Conservation (phyloP, 2,797 vertebrate species). For the Lutjanus argentimaculatus region DNA sequence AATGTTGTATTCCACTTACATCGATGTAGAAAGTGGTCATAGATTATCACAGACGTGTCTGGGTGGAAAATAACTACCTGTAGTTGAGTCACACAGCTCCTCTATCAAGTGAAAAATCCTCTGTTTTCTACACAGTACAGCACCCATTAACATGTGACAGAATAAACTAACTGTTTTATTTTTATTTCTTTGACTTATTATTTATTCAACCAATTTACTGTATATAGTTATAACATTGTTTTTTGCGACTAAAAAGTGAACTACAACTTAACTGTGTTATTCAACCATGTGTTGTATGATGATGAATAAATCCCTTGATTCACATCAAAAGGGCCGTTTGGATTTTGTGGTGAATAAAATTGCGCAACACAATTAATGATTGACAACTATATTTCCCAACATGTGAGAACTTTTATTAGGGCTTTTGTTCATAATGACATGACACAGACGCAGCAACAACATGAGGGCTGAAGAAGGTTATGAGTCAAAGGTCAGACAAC, state of each 20-base stretch:
- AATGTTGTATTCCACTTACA: slow-evolving; percentile 38
- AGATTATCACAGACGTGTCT: not conserved
- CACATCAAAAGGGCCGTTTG: too few relatives aligned
- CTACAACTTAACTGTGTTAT: too few relatives aligned
- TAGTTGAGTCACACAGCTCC: not conserved
- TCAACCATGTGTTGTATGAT: too few relatives aligned
- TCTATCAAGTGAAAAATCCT: not conserved
- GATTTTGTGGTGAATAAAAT: too few relatives aligned
- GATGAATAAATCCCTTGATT: too few relatives aligned
- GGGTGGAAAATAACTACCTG: slow-evolving; percentile 33
- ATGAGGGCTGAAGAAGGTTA: not conserved
- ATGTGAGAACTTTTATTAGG: not conserved
- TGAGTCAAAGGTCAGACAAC: not conserved
- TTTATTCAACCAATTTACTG: too few relatives aligned
- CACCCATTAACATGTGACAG: not conserved
- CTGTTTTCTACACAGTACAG: not conserved
- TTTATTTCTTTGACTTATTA: too few relatives aligned
- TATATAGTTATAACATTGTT: too few relatives aligned
- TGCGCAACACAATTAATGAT: not conserved
- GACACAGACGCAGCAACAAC: not conserved
- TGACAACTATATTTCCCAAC: not conserved
- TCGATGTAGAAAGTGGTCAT: not conserved
- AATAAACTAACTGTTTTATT: not conserved
- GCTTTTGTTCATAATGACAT: not conserved
- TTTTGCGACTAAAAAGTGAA: too few relatives aligned